Base-by-base conservation (phyloP, 2,113 vertebrate species). In the Ranitomeya variabilis region DNA sequence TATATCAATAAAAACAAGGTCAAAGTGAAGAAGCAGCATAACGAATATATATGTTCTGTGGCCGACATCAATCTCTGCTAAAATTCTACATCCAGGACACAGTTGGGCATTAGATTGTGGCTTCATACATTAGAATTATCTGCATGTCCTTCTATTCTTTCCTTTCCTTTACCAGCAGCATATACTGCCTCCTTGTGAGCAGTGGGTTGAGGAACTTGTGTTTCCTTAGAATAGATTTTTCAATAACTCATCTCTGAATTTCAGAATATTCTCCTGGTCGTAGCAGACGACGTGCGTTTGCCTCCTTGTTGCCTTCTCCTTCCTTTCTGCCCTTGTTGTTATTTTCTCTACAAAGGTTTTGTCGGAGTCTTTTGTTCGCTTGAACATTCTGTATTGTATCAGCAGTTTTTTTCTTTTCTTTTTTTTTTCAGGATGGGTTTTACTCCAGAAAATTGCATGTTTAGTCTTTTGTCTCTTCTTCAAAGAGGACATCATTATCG, bases 1-100 rank as follows among this genome's bases (percentile, higher is more conserved):
- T 52, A 26, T 84, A 84, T 67, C 82, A 69, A 84, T 84, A 84
- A 84, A 84, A 83, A 23, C 62, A 69, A 83, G 81, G 62, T 67
- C 81, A 83, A 66, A 69, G 81, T 69, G 64, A 67, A 83, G 67
- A 54, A 69, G 64, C 62, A 66, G 60, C 45, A 66, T 83, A 83
- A 83, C 16, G 3, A 69, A 83, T 69, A 69, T 69, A 52, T 69
- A 83, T 69, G 64, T 54, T 45, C 31, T 45, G 60, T 14, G 78
- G 78, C 14, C 19, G 6, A n/a, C 81, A 83, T 83, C 45, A 45
- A 83, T 83, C 81, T 83, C 18, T 54, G 9, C 37, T 83, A 15
- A 83, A n/a, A 69, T 66, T 16, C 64, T 54, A 12, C 67, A 83
- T 69, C 62, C 62, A n/a, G 37, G 62, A 45, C 60, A n/a, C 80